These are phyloP conservation scores for Ptilodon capucinus DNA, from an alignment of 2,888 invertebrate genomes.

Conservation along the genomic window DNA sequence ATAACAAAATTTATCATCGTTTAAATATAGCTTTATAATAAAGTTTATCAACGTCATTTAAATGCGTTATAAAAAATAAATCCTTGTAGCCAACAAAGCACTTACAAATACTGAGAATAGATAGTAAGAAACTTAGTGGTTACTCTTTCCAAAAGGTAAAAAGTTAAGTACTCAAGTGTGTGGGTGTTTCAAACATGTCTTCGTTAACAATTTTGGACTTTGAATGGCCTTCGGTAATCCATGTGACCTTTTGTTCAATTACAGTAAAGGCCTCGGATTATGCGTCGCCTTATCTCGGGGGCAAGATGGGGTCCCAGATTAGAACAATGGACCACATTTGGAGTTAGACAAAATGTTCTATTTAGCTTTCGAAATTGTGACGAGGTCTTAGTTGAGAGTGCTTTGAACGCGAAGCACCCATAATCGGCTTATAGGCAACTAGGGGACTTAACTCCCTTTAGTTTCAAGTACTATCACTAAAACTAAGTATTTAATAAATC, in stretches of 20 bases:
- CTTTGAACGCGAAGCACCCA: not conserved
- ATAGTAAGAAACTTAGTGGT: no score
- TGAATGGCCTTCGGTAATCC: constrained; percentile 19
- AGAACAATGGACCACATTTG: constrained; percentile 8
- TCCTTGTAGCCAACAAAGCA: no score
- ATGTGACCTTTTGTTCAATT: constrained; percentile 31
- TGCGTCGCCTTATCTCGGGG: constrained; percentile 22
- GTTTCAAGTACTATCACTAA: no score
- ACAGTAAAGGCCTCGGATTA: constrained; percentile 15
- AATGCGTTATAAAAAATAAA: no score
- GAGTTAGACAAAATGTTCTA: constrained; percentile 2
- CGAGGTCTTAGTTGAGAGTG: not conserved
- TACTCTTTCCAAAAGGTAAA: no score
- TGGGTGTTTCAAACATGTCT: not conserved
- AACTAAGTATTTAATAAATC: no score
- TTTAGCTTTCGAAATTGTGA: not conserved
- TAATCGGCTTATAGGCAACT: not conserved
- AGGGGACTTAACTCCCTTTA: no score
- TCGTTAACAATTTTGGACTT: constrained; percentile 13
- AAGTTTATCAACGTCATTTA: no score
- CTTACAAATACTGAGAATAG: no score
- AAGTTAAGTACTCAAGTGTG: no score
- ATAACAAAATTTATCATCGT: no score
- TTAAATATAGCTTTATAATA: no score
- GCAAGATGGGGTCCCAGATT: constrained; percentile 23